A percentile compares a stretch with the other conserved stretches of the same genome.
Evolutionary conservation across 2,888 invertebrate species (phyloP).

Genomic region (Mesorhabditis spiculigera): DNA sequence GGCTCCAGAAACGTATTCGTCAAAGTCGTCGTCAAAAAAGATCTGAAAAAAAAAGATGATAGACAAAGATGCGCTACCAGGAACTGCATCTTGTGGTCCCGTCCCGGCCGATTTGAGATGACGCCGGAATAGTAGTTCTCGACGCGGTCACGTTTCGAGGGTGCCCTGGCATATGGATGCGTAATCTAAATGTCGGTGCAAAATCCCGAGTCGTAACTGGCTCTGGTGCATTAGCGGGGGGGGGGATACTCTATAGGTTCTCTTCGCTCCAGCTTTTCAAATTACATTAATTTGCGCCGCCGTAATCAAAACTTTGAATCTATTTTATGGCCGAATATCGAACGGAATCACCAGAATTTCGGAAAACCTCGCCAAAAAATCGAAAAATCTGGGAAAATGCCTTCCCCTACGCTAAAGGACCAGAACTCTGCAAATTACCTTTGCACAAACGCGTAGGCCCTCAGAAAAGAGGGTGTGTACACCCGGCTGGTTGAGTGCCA

Average conservation of each 20-base stretch:
- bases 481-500: not conserved
- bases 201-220: not conserved
- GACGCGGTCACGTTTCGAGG: not conserved
- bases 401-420: too few species aligned
- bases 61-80: not conserved
- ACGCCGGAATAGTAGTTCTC: not conserved
- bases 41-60: not conserved
- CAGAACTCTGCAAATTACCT: not conserved
- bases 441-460: conserved; percentile 2
- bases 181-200: not conserved
- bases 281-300: not conserved
- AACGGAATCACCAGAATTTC: not conserved
- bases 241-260: not conserved
- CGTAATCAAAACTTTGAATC: not conserved
- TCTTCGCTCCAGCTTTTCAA: too few species aligned
- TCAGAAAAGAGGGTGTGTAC: not conserved
- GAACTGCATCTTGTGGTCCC: not conserved
- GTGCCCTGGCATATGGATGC: not conserved
- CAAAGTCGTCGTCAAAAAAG: conserved; percentile 5
- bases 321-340: not conserved
- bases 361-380: too few species aligned
- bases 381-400: too few species aligned
- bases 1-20: not conserved
- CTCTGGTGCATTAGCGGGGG: not conserved
- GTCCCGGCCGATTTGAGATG: not conserved